Conservation (phyloP, 1,140 invertebrate species). For the Nasonia giraulti region DNA sequence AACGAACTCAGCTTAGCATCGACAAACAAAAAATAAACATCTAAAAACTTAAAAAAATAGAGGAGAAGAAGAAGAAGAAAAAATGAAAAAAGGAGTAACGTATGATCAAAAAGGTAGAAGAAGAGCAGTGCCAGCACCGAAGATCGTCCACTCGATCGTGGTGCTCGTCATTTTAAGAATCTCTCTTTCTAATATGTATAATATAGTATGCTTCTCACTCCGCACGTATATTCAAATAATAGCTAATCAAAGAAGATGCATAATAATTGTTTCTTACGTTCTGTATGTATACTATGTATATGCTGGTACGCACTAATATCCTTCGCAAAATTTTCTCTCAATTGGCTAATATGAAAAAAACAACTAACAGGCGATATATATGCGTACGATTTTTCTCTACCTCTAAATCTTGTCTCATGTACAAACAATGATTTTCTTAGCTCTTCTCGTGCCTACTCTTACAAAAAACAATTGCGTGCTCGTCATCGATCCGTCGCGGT, state of each 20-base stretch:
- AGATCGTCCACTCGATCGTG: slow-evolving; percentile 38
- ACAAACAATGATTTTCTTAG: slow-evolving; percentile 26
- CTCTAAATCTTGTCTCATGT: not conserved
- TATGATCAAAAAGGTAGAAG: slow-evolving; percentile 33
- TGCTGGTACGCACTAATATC: not conserved
- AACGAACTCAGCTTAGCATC: slow-evolving; percentile 35
- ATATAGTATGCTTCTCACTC: slow-evolving; percentile 19
- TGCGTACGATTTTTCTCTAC: not conserved
- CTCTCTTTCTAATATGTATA: slow-evolving; percentile 6
- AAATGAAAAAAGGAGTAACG: not conserved
- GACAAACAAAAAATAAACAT: slow-evolving; percentile 50
- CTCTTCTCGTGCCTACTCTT: slow-evolving; percentile 21
- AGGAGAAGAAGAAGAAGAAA: not conserved
- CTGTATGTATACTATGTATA: slow-evolving; percentile 7
- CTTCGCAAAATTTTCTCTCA: slow-evolving; percentile 44
- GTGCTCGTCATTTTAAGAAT: slow-evolving; percentile 37
- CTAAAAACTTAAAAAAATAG: slow-evolving; percentile 49
- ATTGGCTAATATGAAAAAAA: slow-evolving; percentile 50
- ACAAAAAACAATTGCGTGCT: too few relatives aligned
- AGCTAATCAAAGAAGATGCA: slow-evolving; percentile 46
- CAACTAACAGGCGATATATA: slow-evolving; percentile 38
- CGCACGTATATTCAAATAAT: slow-evolving; percentile 31
- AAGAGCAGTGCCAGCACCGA: slow-evolving; percentile 44
- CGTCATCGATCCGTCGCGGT: too few relatives aligned
- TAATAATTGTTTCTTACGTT: not conserved